phyloP scores from a whole-genome alignment of 2,888 invertebrate genomes.

The Alloscopus bannaensis region DNA sequence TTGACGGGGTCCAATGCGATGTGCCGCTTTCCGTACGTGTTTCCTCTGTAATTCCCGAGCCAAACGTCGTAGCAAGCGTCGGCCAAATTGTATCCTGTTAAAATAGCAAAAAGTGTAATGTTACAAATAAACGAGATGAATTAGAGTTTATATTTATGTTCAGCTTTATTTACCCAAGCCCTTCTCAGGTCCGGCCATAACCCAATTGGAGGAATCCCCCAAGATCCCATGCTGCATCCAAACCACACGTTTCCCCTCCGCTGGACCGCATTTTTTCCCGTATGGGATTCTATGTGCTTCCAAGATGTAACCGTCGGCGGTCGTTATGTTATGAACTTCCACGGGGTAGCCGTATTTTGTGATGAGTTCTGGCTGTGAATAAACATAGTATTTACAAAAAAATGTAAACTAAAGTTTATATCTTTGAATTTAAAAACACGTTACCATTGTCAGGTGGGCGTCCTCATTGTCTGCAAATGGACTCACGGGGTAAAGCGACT shows the following conservation, averaged over 20 bases:
- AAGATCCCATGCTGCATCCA: slow-evolving; percentile 89
- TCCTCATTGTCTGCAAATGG: slow-evolving; percentile 25
- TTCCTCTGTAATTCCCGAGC: slow-evolving; percentile 69
- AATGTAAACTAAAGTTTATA: background rate
- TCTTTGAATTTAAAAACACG: background rate
- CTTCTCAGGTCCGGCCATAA: slow-evolving; percentile 76
- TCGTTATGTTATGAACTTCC: slow-evolving; percentile 46
- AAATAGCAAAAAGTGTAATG: background rate
- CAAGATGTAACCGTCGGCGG: slow-evolving; percentile 50
- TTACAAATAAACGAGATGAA: background rate
- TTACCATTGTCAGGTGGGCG: slow-evolving; percentile 44
- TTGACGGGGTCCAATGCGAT: slow-evolving; percentile 27
- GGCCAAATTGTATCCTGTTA: slow-evolving; percentile 62
- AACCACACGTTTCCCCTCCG: slow-evolving; percentile 67
- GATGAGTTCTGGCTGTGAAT: slow-evolving; percentile 37
- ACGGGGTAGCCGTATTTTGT: slow-evolving; percentile 53
- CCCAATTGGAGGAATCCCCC: slow-evolving; percentile 87
- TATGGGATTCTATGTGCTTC: slow-evolving; percentile 52
- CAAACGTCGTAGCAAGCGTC: slow-evolving; percentile 71
- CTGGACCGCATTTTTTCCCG: slow-evolving; percentile 53
- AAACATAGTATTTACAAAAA: background rate
- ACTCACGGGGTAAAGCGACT: too few relatives aligned
- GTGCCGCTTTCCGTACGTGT: slow-evolving; percentile 68
- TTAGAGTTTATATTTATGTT: background rate
- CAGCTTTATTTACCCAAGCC: slow-evolving; percentile 75